These are phyloP conservation scores for Orius insidiosus DNA, from an alignment of 1,140 invertebrate genomes.

Conservation along the genomic window DNA sequence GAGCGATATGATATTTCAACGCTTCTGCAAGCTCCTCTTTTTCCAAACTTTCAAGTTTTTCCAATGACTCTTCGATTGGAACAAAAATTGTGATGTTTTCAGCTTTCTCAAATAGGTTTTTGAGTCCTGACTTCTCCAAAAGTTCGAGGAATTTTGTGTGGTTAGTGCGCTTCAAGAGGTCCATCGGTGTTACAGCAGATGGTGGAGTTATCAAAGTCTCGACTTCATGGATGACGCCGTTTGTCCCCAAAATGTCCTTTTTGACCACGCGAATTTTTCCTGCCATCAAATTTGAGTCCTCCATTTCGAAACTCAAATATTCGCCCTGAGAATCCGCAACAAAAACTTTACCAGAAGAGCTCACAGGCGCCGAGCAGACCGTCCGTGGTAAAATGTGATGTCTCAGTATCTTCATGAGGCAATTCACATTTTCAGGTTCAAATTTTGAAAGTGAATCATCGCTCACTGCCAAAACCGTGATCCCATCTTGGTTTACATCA, in stretches of 20 bases:
- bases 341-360: conserved; percentile 22
- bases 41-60: conserved; percentile 16
- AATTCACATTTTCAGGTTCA: neutral
- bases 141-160: conserved; percentile 28
- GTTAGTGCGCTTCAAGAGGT: conserved; percentile 25
- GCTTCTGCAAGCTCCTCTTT: conserved; percentile 24
- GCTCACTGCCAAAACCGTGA: no score
- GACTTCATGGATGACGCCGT: conserved; percentile 37
- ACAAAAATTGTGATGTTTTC: conserved; percentile 35
- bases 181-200: conserved; percentile 26
- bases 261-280: conserved; percentile 28
- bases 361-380: conserved; percentile 31
- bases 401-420: conserved; percentile 25
- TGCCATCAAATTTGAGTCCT: neutral
- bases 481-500: no score
- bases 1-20: conserved; percentile 28
- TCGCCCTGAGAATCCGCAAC: conserved; percentile 26
- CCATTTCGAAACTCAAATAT: conserved; percentile 25
- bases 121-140: conserved; percentile 27
- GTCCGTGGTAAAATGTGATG: conserved; percentile 36
- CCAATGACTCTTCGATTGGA: conserved; percentile 31
- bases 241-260: conserved; percentile 33
- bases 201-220: conserved; percentile 34
- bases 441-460: neutral
- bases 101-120: conserved; percentile 24